Evolutionary conservation across 2,797 vertebrate species (phyloP).

Genomic region (Xenentodon cancila): DNA sequence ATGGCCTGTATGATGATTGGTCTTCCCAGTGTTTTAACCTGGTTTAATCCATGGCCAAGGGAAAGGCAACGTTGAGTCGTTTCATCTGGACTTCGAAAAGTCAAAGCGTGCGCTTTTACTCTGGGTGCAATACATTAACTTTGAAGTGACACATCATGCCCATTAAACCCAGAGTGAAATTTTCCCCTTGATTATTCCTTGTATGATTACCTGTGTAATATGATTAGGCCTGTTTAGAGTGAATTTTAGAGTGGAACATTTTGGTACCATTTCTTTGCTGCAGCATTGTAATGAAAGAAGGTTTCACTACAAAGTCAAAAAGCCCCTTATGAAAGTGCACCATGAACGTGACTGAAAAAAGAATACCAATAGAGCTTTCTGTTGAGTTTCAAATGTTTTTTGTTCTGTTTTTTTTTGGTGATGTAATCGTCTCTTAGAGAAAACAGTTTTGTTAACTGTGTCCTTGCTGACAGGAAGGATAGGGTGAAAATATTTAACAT

Average conservation of each 20-base stretch:
- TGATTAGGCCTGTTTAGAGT: conserved; percentile 45
- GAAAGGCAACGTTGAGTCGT: conserved; percentile 59
- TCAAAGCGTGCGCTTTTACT: conserved; percentile 10
- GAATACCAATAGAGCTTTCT: conserved; percentile 29
- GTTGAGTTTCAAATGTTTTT: conserved; percentile 21
- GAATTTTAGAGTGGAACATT: conserved; percentile 50
- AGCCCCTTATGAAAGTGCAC: conserved; percentile 9
- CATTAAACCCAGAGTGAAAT: conserved; percentile 28
- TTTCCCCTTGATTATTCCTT: conserved; percentile 44
- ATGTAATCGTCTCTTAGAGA: conserved; percentile 41
- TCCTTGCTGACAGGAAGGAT: conserved; percentile 20
- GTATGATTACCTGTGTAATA: conserved; percentile 59
- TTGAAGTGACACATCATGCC: conserved; percentile 35
- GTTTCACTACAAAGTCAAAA: conserved; percentile 48
- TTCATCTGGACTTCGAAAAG: conserved; percentile 67
- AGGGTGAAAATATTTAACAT: conserved; percentile 17
- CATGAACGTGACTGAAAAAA: conserved; percentile 44
- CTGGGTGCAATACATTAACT: conserved; percentile 25
- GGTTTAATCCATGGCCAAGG: conserved; percentile 68
- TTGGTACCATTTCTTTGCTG: conserved; percentile 31
- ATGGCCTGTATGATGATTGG: conserved; percentile 58
- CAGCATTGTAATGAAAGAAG: conserved; percentile 27
- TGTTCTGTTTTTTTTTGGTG: too few relatives aligned
- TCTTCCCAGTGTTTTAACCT: conserved; percentile 57
- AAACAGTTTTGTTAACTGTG: conserved; percentile 28